A percentile compares a stretch with the other conserved stretches of the same genome.
Conservation (phyloP, 2,888 invertebrate genomes). For the Scaptomyza reducta region DNA sequence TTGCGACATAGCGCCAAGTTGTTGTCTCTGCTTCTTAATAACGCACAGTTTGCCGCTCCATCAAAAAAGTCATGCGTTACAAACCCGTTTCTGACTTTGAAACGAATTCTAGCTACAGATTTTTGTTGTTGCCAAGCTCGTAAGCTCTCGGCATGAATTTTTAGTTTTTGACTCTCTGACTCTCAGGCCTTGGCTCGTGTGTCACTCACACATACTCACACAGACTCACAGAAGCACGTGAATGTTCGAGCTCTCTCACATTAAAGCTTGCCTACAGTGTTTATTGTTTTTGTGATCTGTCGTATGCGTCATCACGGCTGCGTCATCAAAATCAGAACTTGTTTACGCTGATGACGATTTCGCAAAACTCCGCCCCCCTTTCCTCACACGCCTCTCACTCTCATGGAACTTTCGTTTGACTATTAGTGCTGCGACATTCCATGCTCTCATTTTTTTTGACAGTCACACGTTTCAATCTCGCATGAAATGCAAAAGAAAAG, state of each 20-base stretch:
- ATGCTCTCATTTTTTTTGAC: constrained; percentile 21
- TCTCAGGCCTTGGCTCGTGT: constrained; percentile 41
- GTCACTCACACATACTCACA: neutral
- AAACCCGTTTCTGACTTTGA: constrained; percentile 52
- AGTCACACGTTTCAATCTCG: constrained; percentile 44
- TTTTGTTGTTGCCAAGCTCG: constrained; percentile 73
- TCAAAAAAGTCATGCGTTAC: constrained; percentile 43
- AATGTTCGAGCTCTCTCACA: constrained; percentile 2
- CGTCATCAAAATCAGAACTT: constrained; percentile 60
- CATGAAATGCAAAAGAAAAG: constrained; percentile 40
- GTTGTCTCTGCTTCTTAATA: constrained; percentile 26
- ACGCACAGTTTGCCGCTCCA: constrained; percentile 27
- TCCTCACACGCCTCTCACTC: neutral
- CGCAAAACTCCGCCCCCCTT: neutral
- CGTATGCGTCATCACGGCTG: constrained; percentile 66
- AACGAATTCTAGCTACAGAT: constrained; percentile 42
- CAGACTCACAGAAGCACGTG: constrained; percentile 6
- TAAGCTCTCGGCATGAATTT: constrained; percentile 37
- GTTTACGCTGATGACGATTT: constrained; percentile 55
- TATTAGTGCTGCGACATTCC: constrained; percentile 43
- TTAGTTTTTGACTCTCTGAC: constrained; percentile 26
- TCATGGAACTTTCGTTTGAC: constrained; percentile 17
- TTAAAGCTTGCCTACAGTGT: neutral
- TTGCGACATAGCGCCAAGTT: constrained; percentile 47
- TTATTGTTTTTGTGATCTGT: constrained; percentile 1